Conservation (phyloP, 92 coral and sea anemone species). For the Umimayanthus kanabou region DNA sequence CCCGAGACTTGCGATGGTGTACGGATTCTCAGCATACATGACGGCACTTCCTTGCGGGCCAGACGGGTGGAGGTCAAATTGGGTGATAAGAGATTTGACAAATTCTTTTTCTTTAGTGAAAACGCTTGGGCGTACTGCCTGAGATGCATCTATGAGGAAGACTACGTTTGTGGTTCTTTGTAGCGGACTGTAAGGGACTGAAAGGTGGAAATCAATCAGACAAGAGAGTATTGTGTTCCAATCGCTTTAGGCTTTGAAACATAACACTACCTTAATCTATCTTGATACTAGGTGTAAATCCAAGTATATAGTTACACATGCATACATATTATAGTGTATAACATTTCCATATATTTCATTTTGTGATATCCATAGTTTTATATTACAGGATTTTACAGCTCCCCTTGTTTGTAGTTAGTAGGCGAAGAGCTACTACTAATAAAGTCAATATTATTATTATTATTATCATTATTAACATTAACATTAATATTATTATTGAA, state of each 20-base stretch:
- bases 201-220: not conserved
- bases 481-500: too few species aligned
- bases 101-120: constrained; percentile 67
- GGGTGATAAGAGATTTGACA: constrained; percentile 45
- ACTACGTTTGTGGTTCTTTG: constrained; percentile 66
- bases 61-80: constrained; percentile 20
- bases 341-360: too few species aligned
- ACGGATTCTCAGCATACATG: constrained; percentile 65
- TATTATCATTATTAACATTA: too few species aligned
- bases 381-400: too few species aligned
- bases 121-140: constrained; percentile 45
- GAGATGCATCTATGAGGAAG: constrained; percentile 67
- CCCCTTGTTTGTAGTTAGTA: too few species aligned
- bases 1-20: constrained; percentile 42
- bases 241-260: not conserved
- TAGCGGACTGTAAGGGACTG: constrained; percentile 30
- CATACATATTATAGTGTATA: too few species aligned
- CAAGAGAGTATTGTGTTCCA: not conserved
- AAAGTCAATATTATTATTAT: too few species aligned
- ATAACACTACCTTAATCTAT: not conserved
- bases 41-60: constrained; percentile 48
- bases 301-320: too few species aligned
- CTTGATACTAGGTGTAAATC: too few species aligned
- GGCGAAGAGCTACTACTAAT: too few species aligned
- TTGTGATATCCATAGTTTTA: too few species aligned